Conservation (phyloP, 37 sponge, comb jelly and placozoan species). For the Crambe crambe region DNA sequence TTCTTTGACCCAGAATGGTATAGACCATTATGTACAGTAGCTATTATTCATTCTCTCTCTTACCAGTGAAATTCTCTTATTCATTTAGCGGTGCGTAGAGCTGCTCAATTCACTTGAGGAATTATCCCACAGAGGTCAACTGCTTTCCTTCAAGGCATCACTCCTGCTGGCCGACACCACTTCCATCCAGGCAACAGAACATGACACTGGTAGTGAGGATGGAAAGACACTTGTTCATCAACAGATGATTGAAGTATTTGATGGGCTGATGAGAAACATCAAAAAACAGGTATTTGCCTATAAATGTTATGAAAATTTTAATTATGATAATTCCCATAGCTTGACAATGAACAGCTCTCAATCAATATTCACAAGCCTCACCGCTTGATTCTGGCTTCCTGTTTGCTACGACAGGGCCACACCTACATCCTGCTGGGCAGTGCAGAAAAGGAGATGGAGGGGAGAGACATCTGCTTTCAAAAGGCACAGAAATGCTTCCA, state of each 20-base stretch:
- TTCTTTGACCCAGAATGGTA: too few species aligned
- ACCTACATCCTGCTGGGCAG: conserved; percentile 10
- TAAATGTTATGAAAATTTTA: not conserved
- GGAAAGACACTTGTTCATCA: not conserved
- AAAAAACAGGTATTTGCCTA: conserved; percentile 32
- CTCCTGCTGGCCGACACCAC: conserved; percentile 48
- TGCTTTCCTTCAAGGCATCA: conserved; percentile 10
- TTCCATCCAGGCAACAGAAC: conserved; percentile 2
- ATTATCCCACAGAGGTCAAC: not conserved
- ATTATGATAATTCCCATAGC: not conserved
- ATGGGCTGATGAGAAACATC: conserved; percentile 11
- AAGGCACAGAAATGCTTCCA: conserved; percentile 6
- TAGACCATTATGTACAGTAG: too few species aligned
- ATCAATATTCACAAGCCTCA: conserved; percentile 35
- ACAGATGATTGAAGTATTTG: conserved; percentile 24
- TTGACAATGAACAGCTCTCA: not conserved
- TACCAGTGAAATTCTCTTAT: too few species aligned
- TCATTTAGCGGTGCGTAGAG: conserved; percentile 14
- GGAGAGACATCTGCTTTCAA: not conserved
- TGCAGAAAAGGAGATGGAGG: not conserved
- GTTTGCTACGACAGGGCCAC: conserved; percentile 30
- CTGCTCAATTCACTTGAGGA: conserved; percentile 11
- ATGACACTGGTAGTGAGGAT: not conserved
- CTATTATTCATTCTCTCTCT: too few species aligned
- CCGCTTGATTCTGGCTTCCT: conserved; percentile 22